Evolutionary conservation across 2,888 invertebrate species (phyloP).

Genomic region (Cephus nigrinus): DNA sequence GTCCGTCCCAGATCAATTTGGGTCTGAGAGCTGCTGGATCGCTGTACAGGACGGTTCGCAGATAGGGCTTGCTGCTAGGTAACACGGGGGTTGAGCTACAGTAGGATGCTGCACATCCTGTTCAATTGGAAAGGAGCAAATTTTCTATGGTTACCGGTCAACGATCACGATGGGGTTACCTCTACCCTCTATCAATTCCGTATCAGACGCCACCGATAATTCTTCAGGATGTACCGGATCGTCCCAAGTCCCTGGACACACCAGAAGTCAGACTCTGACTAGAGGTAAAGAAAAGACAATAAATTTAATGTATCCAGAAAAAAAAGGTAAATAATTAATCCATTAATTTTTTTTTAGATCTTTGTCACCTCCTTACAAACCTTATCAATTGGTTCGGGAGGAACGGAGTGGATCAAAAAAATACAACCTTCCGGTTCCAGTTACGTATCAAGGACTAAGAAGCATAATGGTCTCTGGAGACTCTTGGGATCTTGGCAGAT

Average conservation of each 20-base stretch:
- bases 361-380: not conserved
- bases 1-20: slow-evolving; percentile 10
- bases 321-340: too few species aligned
- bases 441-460: slow-evolving; percentile 28
- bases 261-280: not conserved
- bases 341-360: not conserved
- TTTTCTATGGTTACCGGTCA: not conserved
- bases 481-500: slow-evolving; percentile 14
- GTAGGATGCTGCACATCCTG: not conserved
- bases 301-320: too few species aligned
- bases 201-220: not conserved
- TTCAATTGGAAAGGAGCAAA: not conserved
- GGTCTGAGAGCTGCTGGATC: not conserved
- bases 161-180: too few species aligned
- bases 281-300: not conserved
- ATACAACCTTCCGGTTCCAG: not conserved
- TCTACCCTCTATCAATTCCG: too few species aligned
- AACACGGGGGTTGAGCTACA: not conserved
- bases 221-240: not conserved
- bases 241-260: not conserved
- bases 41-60: not conserved
- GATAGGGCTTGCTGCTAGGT: not conserved
- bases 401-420: slow-evolving; percentile 8
- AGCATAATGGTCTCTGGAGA: slow-evolving; percentile 15
- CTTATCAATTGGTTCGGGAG: not conserved